Conservation (phyloP, 2,113 vertebrate genomes). For the Tretioscincus oriximinensis region DNA sequence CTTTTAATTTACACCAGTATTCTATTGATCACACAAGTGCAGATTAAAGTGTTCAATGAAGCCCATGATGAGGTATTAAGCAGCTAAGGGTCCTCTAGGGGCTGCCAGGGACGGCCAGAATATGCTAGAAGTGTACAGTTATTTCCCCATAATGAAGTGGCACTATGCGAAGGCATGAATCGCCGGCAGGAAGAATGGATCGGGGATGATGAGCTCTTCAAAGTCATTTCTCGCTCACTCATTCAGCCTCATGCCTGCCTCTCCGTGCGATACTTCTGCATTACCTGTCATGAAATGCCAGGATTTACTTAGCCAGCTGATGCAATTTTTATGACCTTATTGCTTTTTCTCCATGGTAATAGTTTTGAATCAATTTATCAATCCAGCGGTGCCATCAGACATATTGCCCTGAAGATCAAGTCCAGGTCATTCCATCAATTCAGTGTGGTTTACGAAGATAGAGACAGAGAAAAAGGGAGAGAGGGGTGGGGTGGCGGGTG, state of each 20-base stretch:
- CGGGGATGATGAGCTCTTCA: constrained; percentile 99
- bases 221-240: constrained; percentile 99
- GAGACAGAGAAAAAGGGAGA: constrained; percentile 61
- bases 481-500: constrained; percentile 15
- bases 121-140: constrained; percentile 95
- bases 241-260: constrained; percentile 92
- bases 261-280: constrained; percentile 85
- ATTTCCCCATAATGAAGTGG: constrained; percentile 99
- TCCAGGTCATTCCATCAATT: constrained; percentile 99
- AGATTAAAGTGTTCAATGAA: constrained; percentile 99
- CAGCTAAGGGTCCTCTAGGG: constrained; percentile 92
- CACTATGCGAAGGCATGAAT: constrained; percentile 98
- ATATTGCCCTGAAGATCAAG: constrained; percentile 98
- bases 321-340: constrained; percentile 99
- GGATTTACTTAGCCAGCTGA: constrained; percentile 98
- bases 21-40: constrained; percentile 99
- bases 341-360: constrained; percentile 99
- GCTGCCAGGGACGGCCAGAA: constrained; percentile 79
- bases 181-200: constrained; percentile 97
- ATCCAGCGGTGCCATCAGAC: constrained; percentile 95
- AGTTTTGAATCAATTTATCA: constrained; percentile 99
- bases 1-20: constrained; percentile 99
- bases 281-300: constrained; percentile 88
- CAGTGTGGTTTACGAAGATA: constrained; percentile 88
- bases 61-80: constrained; percentile 99